These are phyloP conservation scores for Streblospio benedicti DNA, from an alignment of 1,140 invertebrate genomes.

Conservation along the genomic window DNA sequence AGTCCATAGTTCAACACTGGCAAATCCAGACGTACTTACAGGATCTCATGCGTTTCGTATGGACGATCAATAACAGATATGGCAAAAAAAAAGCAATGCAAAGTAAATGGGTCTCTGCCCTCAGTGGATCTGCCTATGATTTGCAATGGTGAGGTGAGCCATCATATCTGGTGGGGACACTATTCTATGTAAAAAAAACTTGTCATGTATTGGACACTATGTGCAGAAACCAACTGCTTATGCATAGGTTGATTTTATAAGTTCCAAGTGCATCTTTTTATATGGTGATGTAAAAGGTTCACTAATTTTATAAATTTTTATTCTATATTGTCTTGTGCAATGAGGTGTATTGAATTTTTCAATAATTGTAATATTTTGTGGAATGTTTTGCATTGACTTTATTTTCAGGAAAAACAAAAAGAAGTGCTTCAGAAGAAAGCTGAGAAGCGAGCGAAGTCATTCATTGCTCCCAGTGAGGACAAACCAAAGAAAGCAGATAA, in stretches of 20 bases:
- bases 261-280: background rate
- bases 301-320: background rate
- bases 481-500: too few species aligned
- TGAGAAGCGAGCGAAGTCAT: conserved; percentile 68
- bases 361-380: background rate
- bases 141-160: too few species aligned
- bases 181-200: too few species aligned
- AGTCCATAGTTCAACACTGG: too few species aligned
- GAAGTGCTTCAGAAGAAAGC: conserved; percentile 60
- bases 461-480: conserved; percentile 69
- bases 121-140: too few species aligned
- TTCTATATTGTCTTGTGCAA: background rate
- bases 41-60: too few species aligned
- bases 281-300: background rate
- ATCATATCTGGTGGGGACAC: too few species aligned
- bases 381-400: background rate
- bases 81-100: background rate
- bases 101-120: background rate
- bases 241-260: background rate
- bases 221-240: too few species aligned
- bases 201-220: too few species aligned
- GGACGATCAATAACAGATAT: background rate
- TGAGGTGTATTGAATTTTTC: background rate
- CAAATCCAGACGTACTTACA: background rate
- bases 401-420: conserved; percentile 59